A percentile compares a stretch with the other conserved stretches of the same genome.
These are phyloP conservation scores for Trichacis sp. DNA, from an alignment of 2,888 invertebrate genomes.

Conservation along the genomic window DNA sequence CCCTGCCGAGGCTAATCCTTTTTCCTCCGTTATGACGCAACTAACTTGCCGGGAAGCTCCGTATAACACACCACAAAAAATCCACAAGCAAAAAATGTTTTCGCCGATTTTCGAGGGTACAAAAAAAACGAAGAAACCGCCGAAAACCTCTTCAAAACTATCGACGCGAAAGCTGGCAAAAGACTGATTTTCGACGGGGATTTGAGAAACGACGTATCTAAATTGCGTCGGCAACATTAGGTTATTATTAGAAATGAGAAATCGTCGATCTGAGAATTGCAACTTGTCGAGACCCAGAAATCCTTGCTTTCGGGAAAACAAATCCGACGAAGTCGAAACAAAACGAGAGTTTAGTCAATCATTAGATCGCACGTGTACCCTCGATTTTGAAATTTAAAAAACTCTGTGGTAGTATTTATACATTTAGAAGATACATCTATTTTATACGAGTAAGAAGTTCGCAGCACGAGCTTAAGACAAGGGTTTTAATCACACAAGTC, in stretches of 20 bases:
- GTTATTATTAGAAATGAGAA: conserved; percentile 39
- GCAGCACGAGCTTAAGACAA: too few relatives aligned
- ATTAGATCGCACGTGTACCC: too few relatives aligned
- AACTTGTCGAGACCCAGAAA: conserved; percentile 15
- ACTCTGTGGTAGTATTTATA: too few relatives aligned
- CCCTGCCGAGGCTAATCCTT: conserved; percentile 50
- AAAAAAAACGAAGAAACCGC: conserved; percentile 1
- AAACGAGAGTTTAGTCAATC: too few relatives aligned
- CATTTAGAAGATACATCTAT: too few relatives aligned
- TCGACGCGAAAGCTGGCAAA: conserved; percentile 48
- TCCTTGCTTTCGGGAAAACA: conserved; percentile 1
- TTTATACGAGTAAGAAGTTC: too few relatives aligned
- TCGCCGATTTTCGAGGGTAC: too few relatives aligned
- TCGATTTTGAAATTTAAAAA: too few relatives aligned
- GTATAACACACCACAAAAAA: background rate
- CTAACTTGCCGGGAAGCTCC: too few relatives aligned
- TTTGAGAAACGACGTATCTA: conserved; percentile 45
- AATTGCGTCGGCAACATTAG: conserved; percentile 48
- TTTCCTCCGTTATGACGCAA: conserved; percentile 55
- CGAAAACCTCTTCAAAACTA: conserved; percentile 32
- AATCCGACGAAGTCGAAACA: background rate
- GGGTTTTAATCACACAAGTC: too few relatives aligned
- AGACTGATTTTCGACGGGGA: conserved; percentile 54
- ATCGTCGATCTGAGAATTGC: conserved; percentile 3
- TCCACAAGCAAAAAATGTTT: conserved; percentile 3